Evolutionary conservation across 2,113 vertebrate species (phyloP).

Genomic region (Percina caprodes): DNA sequence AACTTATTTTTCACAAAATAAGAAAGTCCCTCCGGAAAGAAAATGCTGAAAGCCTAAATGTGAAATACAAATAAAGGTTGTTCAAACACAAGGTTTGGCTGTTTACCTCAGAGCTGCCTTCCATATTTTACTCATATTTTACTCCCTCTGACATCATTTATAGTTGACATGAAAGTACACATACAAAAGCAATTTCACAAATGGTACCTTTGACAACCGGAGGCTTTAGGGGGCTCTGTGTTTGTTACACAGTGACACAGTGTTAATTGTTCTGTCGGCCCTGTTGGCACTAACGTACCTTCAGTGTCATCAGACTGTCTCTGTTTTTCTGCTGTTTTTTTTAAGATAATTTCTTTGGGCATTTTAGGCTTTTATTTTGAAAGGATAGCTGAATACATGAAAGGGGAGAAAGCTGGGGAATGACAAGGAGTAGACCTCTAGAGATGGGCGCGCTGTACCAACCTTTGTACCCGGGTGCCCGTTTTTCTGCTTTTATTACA

Average conservation of each 20-base stretch:
- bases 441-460: too few relatives aligned
- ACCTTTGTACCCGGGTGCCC: too few relatives aligned
- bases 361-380: too few relatives aligned
- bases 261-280: constrained; percentile 66
- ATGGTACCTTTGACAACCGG: constrained; percentile 4
- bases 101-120: neutral
- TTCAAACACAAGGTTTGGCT: neutral
- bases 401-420: too few relatives aligned
- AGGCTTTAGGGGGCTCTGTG: constrained; percentile 28
- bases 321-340: constrained; percentile 19
- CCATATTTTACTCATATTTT: neutral
- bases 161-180: neutral
- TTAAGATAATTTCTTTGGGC: too few relatives aligned
- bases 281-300: constrained; percentile 22
- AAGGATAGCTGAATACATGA: too few relatives aligned
- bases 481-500: constrained; percentile 33
- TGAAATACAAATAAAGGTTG: constrained; percentile 3
- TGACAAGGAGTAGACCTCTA: too few relatives aligned
- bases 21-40: neutral
- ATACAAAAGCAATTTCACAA: constrained; percentile 1
- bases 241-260: constrained; percentile 38
- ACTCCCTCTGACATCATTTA: neutral
- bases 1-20: neutral
- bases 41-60: neutral
- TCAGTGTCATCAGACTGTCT: constrained; percentile 16